phyloP scores from a whole-genome alignment of 2,113 vertebrate genomes.

The Isichthys henryi region DNA sequence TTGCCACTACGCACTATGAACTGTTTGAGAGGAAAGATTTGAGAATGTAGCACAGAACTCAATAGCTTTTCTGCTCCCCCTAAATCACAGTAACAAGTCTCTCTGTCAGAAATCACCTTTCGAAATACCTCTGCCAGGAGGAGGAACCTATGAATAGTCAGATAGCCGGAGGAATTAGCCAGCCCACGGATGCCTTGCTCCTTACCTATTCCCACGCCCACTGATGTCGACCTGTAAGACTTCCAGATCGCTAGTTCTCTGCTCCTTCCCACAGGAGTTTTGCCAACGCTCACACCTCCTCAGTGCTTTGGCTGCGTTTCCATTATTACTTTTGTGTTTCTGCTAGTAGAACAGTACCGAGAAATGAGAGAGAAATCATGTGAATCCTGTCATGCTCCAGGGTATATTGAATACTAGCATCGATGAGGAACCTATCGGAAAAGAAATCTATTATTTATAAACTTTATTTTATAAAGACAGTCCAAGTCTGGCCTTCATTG shows the following conservation, averaged over 20 bases:
- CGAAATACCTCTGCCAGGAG: background rate
- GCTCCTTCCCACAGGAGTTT: background rate
- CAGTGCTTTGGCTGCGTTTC: background rate
- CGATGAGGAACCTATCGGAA: background rate
- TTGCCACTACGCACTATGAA: background rate
- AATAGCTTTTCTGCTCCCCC: background rate
- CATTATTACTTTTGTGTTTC: background rate
- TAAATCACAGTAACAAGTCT: background rate
- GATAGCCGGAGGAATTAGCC: background rate
- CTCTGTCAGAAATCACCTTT: background rate
- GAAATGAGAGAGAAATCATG: background rate
- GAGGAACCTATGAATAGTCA: background rate
- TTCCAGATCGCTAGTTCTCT: slow-evolving; percentile 11
- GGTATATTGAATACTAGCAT: background rate
- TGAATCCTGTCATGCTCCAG: background rate
- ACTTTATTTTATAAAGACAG: background rate
- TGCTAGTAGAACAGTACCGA: background rate
- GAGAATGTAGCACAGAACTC: background rate
- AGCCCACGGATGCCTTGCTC: background rate
- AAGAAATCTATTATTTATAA: background rate
- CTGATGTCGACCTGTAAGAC: slow-evolving; percentile 17
- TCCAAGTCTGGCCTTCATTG: background rate
- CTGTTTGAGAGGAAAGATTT: background rate
- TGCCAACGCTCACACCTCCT: background rate
- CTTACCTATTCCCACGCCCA: slow-evolving; percentile 24